Evolutionary conservation across 2,113 vertebrate species (phyloP).

Genomic region (Trachemys scripta): DNA sequence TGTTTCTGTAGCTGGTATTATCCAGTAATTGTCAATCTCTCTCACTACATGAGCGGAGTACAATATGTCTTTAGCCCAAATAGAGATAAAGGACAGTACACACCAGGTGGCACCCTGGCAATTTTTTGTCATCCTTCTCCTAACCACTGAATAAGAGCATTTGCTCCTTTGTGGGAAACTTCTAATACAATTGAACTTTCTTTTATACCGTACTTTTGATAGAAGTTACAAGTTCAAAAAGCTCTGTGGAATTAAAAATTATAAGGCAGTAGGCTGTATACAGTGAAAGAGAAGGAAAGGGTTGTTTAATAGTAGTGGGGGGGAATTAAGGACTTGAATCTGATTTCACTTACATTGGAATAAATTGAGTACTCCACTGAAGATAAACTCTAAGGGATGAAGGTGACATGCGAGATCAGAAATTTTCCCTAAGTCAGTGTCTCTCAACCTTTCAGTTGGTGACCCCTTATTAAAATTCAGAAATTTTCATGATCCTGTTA

Average conservation of each 20-base stretch:
- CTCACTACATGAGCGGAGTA: background rate
- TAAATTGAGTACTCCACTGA: background rate
- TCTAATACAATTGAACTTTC: background rate
- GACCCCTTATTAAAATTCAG: background rate
- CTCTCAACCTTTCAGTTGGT: background rate
- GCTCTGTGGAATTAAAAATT: background rate
- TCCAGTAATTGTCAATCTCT: background rate
- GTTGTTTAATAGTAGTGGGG: background rate
- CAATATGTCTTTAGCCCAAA: background rate
- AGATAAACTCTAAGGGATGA: background rate
- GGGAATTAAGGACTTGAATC: background rate
- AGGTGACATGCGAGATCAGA: background rate
- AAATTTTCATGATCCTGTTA: background rate
- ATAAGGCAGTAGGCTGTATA: background rate
- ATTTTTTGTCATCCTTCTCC: background rate
- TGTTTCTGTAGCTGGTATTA: background rate
- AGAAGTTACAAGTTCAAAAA: background rate
- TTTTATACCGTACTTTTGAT: background rate
- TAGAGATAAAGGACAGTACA: background rate
- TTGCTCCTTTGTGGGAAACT: background rate
- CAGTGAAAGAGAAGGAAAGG: background rate
- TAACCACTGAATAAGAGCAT: fast-evolving
- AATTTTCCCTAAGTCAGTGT: background rate
- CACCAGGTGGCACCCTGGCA: background rate
- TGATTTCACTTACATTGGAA: fast-evolving